Evolutionary conservation across 2,888 invertebrate genomes (phyloP).

Genomic region (Lasius platythorax): DNA sequence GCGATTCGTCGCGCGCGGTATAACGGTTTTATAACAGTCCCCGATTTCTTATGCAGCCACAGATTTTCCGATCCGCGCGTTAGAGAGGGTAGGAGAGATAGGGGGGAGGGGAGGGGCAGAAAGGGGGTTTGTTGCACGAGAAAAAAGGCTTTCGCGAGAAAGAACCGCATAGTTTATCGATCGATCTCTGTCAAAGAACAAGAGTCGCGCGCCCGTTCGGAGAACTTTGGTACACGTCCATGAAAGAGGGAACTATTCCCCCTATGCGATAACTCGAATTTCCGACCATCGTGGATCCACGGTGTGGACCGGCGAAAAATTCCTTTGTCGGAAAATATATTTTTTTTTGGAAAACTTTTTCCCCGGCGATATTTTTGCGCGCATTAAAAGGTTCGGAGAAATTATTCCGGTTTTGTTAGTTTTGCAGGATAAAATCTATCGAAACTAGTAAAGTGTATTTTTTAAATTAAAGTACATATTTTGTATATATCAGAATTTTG

Average conservation of each 20-base stretch:
- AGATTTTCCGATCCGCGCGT: slow-evolving; percentile 30
- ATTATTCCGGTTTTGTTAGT: background rate
- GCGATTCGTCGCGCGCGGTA: slow-evolving; percentile 30
- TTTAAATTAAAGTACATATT: background rate
- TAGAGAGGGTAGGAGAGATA: background rate
- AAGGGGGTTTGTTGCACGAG: background rate
- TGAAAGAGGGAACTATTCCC: slow-evolving; percentile 19
- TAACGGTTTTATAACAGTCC: slow-evolving; percentile 43
- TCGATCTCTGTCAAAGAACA: slow-evolving; percentile 21
- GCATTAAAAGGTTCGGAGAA: background rate
- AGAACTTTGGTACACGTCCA: slow-evolving; percentile 9
- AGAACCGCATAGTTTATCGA: slow-evolving; percentile 50
- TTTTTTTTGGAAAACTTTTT: slow-evolving; percentile 16
- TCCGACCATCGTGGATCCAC: background rate
- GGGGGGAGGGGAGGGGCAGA: background rate
- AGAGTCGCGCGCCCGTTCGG: slow-evolving; percentile 19
- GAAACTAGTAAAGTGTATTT: background rate
- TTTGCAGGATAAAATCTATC: background rate
- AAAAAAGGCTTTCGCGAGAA: slow-evolving; percentile 26
- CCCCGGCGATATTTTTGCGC: background rate
- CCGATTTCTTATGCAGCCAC: slow-evolving; percentile 36
- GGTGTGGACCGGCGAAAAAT: slow-evolving; percentile 13
- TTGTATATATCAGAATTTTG: too few species aligned
- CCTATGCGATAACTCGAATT: slow-evolving; percentile 26
- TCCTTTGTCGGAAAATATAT: background rate